A percentile compares a stretch with the other conserved stretches of the same genome.
Conservation (phyloP, 2,888 invertebrate species). For the Xestia sexstrigata region DNA sequence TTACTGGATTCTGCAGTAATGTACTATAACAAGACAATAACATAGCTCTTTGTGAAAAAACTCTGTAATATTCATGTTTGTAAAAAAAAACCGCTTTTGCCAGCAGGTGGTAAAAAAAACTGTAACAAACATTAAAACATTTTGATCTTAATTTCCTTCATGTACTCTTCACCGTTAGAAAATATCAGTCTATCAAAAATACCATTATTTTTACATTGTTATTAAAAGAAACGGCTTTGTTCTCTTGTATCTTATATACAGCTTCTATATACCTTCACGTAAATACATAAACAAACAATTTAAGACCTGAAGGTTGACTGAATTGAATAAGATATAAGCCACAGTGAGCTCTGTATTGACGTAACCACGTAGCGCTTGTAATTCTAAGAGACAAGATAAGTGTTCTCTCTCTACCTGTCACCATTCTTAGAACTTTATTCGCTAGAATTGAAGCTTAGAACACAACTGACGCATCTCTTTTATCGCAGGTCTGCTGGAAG, state of each 20-base stretch:
- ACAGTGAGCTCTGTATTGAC: conserved; percentile 7
- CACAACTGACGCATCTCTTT: background rate
- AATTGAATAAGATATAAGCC: conserved; percentile 31
- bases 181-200: background rate
- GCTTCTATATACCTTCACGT: background rate
- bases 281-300: background rate
- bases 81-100: background rate
- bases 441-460: conserved; percentile 4
- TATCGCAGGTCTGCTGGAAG: background rate
- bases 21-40: no score
- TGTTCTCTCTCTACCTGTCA: conserved; percentile 12
- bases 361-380: conserved; percentile 14
- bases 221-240: background rate
- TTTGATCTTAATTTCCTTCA: background rate
- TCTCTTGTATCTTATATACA: background rate
- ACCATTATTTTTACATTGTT: background rate
- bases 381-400: conserved; percentile 28
- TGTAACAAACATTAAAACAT: background rate
- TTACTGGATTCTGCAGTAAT: no score
- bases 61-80: background rate
- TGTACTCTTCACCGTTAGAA: background rate
- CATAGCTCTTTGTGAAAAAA: background rate
- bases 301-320: background rate
- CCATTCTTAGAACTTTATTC: conserved; percentile 14
- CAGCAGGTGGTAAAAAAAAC: background rate